Evolutionary conservation across 1,140 invertebrate species (phyloP).

Genomic region (Lordiphosa clarofinis): DNA sequence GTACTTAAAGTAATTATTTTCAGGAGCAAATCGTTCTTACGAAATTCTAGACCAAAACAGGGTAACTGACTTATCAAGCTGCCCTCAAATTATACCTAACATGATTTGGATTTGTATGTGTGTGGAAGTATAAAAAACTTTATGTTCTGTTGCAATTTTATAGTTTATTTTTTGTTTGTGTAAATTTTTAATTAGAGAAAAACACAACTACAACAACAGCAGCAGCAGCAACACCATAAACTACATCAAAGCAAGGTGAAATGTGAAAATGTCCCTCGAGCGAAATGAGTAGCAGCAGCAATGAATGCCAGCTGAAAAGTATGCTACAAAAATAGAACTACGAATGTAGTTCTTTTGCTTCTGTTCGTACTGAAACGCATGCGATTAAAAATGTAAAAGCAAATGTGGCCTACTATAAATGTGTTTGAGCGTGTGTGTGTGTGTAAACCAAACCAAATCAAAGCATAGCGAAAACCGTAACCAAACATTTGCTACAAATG

Average conservation of each 20-base stretch:
- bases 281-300: slow-evolving; percentile 25
- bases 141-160: neutral
- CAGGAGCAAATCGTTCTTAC: no score
- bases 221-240: slow-evolving; percentile 34
- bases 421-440: slow-evolving; percentile 19
- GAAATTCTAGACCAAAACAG: no score
- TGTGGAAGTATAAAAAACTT: neutral
- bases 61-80: no score
- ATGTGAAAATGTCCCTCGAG: slow-evolving; percentile 28
- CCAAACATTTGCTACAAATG: slow-evolving; percentile 56
- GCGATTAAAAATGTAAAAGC: slow-evolving; percentile 69
- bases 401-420: slow-evolving; percentile 21
- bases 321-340: slow-evolving; percentile 57
- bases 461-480: slow-evolving; percentile 52
- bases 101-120: no score
- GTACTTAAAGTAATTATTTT: no score
- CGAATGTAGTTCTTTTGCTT: slow-evolving; percentile 16
- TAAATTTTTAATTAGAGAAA: slow-evolving; percentile 60
- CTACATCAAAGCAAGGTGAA: slow-evolving; percentile 17
- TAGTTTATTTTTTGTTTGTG: slow-evolving; percentile 8
- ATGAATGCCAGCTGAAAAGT: slow-evolving; percentile 44
- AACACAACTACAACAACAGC: slow-evolving; percentile 2
- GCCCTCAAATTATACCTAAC: no score
- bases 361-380: slow-evolving; percentile 20
- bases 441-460: slow-evolving; percentile 42